Evolutionary conservation across 2,797 vertebrate genomes (phyloP).

Genomic region (Phataginus tricuspis): DNA sequence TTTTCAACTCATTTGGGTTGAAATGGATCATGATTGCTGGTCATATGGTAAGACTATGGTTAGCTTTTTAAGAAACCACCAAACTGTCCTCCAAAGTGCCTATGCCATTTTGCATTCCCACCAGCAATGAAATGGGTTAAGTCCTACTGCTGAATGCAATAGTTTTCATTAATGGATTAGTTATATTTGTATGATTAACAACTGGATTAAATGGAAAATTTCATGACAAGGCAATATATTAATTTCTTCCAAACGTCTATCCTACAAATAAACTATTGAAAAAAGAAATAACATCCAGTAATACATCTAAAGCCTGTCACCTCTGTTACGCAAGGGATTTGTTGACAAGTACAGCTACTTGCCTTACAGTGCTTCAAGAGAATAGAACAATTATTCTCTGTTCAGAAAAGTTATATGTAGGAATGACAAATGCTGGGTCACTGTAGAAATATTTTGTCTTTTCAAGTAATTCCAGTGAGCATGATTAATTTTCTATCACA

Average conservation of each 20-base stretch:
- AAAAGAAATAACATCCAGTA: background rate
- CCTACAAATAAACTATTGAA: background rate
- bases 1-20: background rate
- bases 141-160: background rate
- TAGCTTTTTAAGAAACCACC: background rate
- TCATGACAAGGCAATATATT: background rate
- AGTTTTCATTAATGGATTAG: background rate
- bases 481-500: background rate
- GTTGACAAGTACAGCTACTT: background rate
- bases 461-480: background rate
- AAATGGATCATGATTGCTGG: background rate
- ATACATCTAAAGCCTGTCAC: background rate
- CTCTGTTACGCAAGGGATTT: background rate
- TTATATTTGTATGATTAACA: background rate
- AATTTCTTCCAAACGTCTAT: background rate
- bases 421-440: background rate
- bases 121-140: background rate
- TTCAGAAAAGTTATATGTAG: conserved; percentile 11
- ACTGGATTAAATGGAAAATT: background rate
- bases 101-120: background rate
- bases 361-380: background rate
- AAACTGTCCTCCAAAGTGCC: background rate
- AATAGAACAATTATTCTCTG: background rate
- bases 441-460: conserved; percentile 30
- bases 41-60: background rate